Conservation (phyloP, 2,888 invertebrate genomes). For the Metalampra italica region DNA sequence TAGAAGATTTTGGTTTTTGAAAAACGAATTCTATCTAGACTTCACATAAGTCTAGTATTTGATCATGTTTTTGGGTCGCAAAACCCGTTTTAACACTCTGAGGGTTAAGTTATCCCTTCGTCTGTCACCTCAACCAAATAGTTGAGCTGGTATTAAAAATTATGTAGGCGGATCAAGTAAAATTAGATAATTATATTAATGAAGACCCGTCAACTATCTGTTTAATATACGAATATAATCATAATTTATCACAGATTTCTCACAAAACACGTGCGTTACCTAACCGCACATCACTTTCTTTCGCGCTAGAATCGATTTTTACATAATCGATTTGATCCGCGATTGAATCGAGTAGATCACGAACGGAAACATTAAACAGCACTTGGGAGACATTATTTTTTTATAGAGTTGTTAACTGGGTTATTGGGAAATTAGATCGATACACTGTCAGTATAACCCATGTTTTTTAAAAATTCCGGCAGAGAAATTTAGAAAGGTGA, state of each 20-base stretch:
- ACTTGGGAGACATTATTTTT: conserved; percentile 3
- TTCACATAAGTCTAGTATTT: no score
- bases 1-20: no score
- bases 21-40: no score
- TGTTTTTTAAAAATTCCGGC: no score
- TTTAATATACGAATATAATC: not conserved
- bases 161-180: not conserved
- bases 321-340: conserved; percentile 16
- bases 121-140: no score
- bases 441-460: no score
- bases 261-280: conserved; percentile 11
- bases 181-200: not conserved
- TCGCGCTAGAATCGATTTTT: conserved; percentile 15
- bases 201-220: not conserved
- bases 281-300: conserved; percentile 17
- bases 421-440: conserved; percentile 4
- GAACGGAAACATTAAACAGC: conserved; percentile 10
- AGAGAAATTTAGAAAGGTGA: no score
- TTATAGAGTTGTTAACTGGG: conserved; percentile 7
- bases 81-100: no score
- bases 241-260: conserved; percentile 12
- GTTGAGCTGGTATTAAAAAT: not conserved
- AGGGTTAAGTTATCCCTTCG: no score
- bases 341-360: conserved; percentile 14
- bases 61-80: no score